Evolutionary conservation across 2,888 invertebrate genomes (phyloP).

Genomic region (Dolichomitus sp.): DNA sequence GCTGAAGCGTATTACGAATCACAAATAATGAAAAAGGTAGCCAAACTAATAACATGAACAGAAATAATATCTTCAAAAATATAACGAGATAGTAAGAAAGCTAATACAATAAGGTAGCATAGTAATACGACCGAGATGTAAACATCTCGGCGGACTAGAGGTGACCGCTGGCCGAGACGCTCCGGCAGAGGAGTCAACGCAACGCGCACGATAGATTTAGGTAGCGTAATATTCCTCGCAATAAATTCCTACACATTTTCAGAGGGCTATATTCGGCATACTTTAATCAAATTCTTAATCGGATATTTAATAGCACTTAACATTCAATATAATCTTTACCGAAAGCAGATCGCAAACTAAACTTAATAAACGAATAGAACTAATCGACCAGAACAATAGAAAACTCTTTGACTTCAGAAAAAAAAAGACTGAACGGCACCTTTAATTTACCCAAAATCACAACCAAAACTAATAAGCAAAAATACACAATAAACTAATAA

Average conservation of each 20-base stretch:
- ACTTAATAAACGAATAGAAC: too few relatives aligned
- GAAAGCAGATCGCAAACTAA: too few relatives aligned
- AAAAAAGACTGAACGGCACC: too few relatives aligned
- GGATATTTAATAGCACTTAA: too few relatives aligned
- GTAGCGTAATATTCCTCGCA: neutral
- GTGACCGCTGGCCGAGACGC: neutral
- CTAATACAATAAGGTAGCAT: neutral
- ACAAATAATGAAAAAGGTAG: too few relatives aligned
- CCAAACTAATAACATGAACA: neutral
- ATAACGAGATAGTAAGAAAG: neutral
- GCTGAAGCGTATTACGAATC: too few relatives aligned
- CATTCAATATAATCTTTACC: too few relatives aligned
- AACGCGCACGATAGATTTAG: neutral
- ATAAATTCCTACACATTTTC: neutral
- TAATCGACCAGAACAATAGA: too few relatives aligned
- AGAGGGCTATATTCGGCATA: neutral
- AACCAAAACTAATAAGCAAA: too few relatives aligned
- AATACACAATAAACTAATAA: too few relatives aligned
- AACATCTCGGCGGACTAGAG: neutral
- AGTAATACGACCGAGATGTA: neutral
- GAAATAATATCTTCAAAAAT: neutral
- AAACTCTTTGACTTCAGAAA: too few relatives aligned
- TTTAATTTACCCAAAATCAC: too few relatives aligned
- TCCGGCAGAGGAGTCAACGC: neutral
- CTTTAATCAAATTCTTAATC: neutral